Conservation (phyloP, 2,797 vertebrate genomes). For the Malurus leucopterus region DNA sequence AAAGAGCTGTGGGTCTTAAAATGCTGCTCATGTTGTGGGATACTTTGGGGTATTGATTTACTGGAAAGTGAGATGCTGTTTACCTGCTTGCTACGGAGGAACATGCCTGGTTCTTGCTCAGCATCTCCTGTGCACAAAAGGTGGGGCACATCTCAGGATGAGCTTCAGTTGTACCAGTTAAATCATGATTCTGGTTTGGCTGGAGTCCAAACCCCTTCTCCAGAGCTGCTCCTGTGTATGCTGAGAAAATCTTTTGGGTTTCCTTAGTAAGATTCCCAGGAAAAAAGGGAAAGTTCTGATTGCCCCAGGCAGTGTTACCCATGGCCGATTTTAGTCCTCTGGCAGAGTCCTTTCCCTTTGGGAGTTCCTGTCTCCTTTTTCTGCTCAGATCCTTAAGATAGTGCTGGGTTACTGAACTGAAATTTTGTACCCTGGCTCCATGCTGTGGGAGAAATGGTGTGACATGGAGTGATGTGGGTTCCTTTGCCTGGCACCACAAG, state of each 20-base stretch:
- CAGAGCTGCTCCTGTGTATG: not conserved
- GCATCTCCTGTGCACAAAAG: not conserved
- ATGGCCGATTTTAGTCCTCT: not conserved
- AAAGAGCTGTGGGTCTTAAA: not conserved
- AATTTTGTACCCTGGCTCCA: not conserved
- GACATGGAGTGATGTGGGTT: fast-evolving
- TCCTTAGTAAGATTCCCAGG: not conserved
- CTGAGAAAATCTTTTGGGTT: not conserved
- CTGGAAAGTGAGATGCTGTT: not conserved
- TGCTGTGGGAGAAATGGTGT: not conserved
- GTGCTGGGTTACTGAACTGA: not conserved
- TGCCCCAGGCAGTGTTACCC: not conserved
- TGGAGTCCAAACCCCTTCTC: not conserved
- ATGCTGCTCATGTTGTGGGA: not conserved
- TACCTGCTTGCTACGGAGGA: not conserved
- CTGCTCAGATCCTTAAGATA: not conserved
- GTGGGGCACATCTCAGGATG: no score
- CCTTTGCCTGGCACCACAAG: not conserved
- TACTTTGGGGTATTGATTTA: not conserved
- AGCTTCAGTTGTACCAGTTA: not conserved
- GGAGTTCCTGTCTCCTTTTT: not conserved
- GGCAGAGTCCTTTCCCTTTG: not conserved
- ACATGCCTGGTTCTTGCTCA: not conserved
- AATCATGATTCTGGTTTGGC: not conserved
- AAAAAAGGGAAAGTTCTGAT: not conserved